Evolutionary conservation across 2,797 vertebrate species (phyloP).

Genomic region (Lophius americanus): DNA sequence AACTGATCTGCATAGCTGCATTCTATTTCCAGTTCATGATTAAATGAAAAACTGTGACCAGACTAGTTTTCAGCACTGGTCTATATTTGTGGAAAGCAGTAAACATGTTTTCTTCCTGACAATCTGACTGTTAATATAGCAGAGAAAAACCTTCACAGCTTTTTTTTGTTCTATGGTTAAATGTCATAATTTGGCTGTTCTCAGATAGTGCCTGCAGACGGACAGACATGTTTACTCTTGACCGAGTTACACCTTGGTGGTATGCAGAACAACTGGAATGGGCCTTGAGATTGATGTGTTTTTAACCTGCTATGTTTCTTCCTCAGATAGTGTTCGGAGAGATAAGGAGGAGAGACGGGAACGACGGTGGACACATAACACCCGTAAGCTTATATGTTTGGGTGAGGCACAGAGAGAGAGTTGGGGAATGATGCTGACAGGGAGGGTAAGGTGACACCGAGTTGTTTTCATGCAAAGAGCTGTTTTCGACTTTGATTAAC

Average conservation of each 20-base stretch:
- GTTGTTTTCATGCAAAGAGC: constrained; percentile 30
- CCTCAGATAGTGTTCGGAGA: constrained; percentile 3
- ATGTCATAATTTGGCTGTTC: constrained; percentile 6
- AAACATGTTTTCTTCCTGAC: neutral
- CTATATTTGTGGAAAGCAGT: neutral
- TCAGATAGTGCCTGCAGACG: neutral
- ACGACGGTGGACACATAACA: constrained; percentile 55
- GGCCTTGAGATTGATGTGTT: constrained; percentile 39
- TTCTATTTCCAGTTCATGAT: neutral
- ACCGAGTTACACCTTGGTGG: constrained; percentile 41
- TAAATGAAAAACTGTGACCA: neutral
- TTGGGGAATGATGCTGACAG: constrained; percentile 22
- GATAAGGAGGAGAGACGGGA: neutral
- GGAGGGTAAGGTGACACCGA: constrained; percentile 11
- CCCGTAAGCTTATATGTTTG: neutral
- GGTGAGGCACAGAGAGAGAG: constrained; percentile 10
- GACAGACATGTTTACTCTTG: constrained; percentile 25
- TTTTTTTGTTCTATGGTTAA: constrained; percentile 9
- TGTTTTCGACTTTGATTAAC: constrained; percentile 8
- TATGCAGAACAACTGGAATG: constrained; percentile 46
- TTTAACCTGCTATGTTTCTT: constrained; percentile 29
- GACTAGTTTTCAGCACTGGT: neutral
- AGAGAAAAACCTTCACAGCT: neutral
- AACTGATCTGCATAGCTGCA: neutral
- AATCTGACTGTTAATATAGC: neutral